Evolutionary conservation across 2,113 vertebrate genomes (phyloP).

Genomic region (Plotosus lineatus): DNA sequence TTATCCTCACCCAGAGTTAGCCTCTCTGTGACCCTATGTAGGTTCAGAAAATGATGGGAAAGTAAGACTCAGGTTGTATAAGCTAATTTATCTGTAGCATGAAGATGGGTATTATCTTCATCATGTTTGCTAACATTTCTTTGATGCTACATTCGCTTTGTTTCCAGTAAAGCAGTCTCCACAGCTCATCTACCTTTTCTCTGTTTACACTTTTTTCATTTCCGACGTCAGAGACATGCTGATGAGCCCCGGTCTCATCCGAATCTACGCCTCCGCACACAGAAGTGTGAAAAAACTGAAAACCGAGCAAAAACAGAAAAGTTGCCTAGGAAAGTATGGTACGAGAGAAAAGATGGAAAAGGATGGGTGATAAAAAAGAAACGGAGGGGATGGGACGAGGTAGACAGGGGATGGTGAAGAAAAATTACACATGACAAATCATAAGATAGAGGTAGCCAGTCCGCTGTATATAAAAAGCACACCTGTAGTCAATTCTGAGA

Average conservation of each 20-base stretch:
- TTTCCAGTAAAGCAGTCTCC: background rate
- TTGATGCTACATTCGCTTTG: background rate
- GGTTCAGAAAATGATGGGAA: background rate
- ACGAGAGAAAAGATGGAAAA: background rate
- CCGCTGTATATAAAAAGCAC: background rate
- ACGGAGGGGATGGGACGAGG: background rate
- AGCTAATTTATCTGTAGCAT: background rate
- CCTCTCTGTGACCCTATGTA: too few relatives aligned
- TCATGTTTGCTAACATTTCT: background rate
- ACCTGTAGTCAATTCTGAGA: background rate
- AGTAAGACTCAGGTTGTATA: background rate
- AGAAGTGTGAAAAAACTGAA: background rate
- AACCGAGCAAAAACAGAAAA: background rate
- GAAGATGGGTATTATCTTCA: background rate
- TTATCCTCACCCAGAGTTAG: too few relatives aligned
- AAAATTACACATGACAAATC: background rate
- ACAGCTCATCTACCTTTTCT: background rate
- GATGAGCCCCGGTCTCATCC: conserved; percentile 6
- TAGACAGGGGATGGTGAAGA: background rate
- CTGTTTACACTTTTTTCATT: background rate
- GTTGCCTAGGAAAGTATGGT: background rate
- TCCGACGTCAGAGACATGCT: background rate
- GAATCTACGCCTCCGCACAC: background rate
- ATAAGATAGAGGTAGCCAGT: background rate
- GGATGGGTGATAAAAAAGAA: conserved; percentile 6